Base-by-base conservation (phyloP, 2,113 vertebrate genomes). In the Albula glossodonta region DNA sequence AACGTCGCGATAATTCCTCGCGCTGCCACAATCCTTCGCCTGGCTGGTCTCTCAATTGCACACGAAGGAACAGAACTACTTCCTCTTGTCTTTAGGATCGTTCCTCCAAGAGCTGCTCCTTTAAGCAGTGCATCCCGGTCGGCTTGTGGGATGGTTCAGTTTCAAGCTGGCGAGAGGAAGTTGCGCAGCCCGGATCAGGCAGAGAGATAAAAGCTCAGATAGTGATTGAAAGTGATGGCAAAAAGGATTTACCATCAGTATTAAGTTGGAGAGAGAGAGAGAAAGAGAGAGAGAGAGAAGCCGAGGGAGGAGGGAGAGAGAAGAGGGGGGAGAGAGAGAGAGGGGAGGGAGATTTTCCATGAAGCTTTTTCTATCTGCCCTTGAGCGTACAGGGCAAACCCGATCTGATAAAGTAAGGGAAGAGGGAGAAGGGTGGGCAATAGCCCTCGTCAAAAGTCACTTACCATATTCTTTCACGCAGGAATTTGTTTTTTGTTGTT, bases 181-280 rank as follows among this genome's bases (percentile, higher is more conserved):
- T 96, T 97, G 96, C 97, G 96, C 96, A 96, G 94, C 96, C 95
- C 92, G 95, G 95, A 94, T 93, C 95, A 95, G 95, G 94, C 95
- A 92, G 94, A 92, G 95, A 95, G 96, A 97, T 97, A 96, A 95
- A 97, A 97, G 96, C 97, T 95, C 93, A 93, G 96, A 95, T 96
- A 95, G 97, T 95, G 96, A 96, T 96, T 96, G 96, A 96, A 96
- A 97, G 97, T 95, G 97, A 96, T 94, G 96, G 96, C 95, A 93
- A 95, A 93, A 93, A 94, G 97, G 97, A 96, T 96, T 96, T 96
- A 94, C 95, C 95, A 93, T 91, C 92, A 91, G 96, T 94, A 93
- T 97, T 97, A 97, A 97, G 95, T 94, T 94, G 95, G 83, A 89
- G 93, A 90, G 90, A 87, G 92, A 93, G 89, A 90, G 89, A 87